These are phyloP conservation scores for Philopedon plagiatum DNA, from an alignment of 2,888 invertebrate genomes.

Conservation along the genomic window DNA sequence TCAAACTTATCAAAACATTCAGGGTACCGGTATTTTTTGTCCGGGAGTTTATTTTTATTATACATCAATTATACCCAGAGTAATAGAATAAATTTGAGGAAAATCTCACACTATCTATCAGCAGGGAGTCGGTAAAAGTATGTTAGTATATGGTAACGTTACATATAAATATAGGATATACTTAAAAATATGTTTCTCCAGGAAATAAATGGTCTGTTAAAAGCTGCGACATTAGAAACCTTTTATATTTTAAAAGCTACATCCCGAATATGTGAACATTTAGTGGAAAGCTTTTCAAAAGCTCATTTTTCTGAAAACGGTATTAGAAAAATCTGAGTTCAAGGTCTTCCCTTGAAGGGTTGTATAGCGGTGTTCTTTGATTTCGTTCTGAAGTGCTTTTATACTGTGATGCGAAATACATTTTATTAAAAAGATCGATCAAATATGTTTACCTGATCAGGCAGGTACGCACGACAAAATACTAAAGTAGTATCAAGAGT, in stretches of 20 bases:
- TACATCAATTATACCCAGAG: too few relatives aligned
- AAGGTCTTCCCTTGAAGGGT: neutral
- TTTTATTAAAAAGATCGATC: too few relatives aligned
- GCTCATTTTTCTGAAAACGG: neutral
- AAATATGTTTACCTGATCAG: too few relatives aligned
- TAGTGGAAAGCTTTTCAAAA: neutral
- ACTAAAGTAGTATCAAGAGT: too few relatives aligned
- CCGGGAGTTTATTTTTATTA: too few relatives aligned
- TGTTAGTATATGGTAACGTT: neutral
- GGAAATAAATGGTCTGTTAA: slow-evolving; percentile 13
- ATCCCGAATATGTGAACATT: slow-evolving; percentile 1
- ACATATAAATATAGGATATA: neutral
- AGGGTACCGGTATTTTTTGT: too few relatives aligned
- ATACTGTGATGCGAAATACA: too few relatives aligned
- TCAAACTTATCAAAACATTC: too few relatives aligned
- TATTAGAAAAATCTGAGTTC: neutral
- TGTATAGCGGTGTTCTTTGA: neutral
- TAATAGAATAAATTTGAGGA: neutral
- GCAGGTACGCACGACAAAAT: too few relatives aligned
- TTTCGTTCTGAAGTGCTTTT: neutral
- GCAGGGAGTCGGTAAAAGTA: neutral
- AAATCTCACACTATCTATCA: neutral
- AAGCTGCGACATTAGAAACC: neutral
- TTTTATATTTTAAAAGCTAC: slow-evolving; percentile 15
- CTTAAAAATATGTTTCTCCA: neutral